phyloP scores from a whole-genome alignment of 2,888 invertebrate species.

The Drosophila melanosoma region DNA sequence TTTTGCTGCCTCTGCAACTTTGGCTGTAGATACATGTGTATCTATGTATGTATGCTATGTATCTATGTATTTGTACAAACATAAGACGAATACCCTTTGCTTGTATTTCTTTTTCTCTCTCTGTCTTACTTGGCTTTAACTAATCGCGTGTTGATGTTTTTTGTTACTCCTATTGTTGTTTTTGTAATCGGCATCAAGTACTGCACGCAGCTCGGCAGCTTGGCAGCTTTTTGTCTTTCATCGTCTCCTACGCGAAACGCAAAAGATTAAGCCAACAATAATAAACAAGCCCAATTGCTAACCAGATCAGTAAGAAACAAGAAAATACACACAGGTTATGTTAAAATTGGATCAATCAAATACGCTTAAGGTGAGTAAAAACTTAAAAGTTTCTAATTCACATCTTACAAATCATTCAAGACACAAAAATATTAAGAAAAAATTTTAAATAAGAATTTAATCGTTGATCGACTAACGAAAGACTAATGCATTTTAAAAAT shows the following conservation, averaged over 20 bases:
- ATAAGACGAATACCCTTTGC: constrained; percentile 49
- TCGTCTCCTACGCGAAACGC: constrained; percentile 47
- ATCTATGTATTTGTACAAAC: constrained; percentile 17
- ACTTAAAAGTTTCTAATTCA: neutral
- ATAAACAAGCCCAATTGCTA: constrained; percentile 60
- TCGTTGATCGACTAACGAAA: neutral
- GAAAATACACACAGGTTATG: constrained; percentile 14
- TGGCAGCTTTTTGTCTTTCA: constrained; percentile 43
- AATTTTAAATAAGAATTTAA: neutral
- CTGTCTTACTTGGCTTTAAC: constrained; percentile 41
- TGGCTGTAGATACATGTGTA: constrained; percentile 16
- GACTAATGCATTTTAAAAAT: neutral
- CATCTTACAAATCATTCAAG: neutral
- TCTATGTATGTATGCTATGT: constrained; percentile 26
- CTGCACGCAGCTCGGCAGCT: constrained; percentile 35
- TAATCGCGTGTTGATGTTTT: constrained; percentile 56
- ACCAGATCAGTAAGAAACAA: constrained; percentile 53
- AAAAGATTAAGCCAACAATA: constrained; percentile 56
- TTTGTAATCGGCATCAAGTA: constrained; percentile 51
- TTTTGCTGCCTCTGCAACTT: constrained; percentile 65
- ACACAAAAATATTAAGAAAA: neutral
- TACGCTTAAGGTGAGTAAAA: constrained; percentile 22
- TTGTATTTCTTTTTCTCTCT: constrained; percentile 23
- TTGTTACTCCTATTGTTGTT: constrained; percentile 12
- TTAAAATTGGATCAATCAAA: constrained; percentile 43